A percentile compares a stretch with the other conserved stretches of the same genome.
Evolutionary conservation across 2,888 invertebrate genomes (phyloP).

Genomic region (Zhengitettix transpicula): DNA sequence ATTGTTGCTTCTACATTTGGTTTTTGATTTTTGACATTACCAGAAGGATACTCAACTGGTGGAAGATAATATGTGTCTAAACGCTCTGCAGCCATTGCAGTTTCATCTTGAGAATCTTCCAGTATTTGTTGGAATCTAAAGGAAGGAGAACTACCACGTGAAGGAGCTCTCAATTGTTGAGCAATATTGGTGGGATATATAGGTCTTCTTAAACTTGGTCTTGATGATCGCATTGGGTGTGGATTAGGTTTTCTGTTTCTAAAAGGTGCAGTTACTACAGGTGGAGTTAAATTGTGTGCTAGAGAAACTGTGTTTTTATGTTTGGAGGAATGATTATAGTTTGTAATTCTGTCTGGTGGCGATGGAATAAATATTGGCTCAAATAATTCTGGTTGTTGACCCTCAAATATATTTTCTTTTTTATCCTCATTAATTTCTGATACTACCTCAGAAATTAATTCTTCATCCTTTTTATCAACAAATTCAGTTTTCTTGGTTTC

Average conservation of each 20-base stretch:
- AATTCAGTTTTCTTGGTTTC: conserved; percentile 23
- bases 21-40: background rate
- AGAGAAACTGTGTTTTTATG: conserved; percentile 18
- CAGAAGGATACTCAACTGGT: conserved; percentile 29
- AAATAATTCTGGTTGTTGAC: conserved; percentile 38
- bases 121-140: conserved; percentile 7
- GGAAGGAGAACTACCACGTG: conserved; percentile 6
- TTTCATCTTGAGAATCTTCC: conserved; percentile 30
- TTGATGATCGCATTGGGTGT: conserved; percentile 23
- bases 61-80: conserved; percentile 58
- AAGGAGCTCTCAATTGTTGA: conserved; percentile 9
- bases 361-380: conserved; percentile 72
- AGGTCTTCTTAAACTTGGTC: conserved; percentile 25
- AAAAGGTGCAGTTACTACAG: background rate
- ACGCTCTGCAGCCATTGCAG: conserved; percentile 53
- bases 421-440: conserved; percentile 24
- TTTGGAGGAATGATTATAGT: conserved; percentile 17
- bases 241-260: conserved; percentile 20
- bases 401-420: conserved; percentile 28
- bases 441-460: conserved; percentile 15
- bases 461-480: conserved; percentile 27
- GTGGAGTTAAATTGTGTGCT: conserved; percentile 5
- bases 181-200: conserved; percentile 11
- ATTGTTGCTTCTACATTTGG: conserved; percentile 12
- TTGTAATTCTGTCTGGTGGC: conserved; percentile 39